Conservation (phyloP, 37 sponge, comb jelly and placozoan species). For the Ianthella basta region DNA sequence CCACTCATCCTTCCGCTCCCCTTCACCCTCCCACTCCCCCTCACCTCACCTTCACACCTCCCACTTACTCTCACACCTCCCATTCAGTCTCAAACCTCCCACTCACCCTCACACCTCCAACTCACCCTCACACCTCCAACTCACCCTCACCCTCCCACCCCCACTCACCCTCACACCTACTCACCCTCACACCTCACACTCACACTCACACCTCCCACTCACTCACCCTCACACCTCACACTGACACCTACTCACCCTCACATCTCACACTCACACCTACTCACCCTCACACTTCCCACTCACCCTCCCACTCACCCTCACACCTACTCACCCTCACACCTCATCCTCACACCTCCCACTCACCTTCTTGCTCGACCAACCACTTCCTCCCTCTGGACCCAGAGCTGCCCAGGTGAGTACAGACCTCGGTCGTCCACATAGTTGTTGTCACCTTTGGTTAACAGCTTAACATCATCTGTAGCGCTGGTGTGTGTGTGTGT, state of each 20-base stretch:
- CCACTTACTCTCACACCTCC: not conserved
- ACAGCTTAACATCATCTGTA: constrained; percentile 78
- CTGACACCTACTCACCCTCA: too few relatives aligned
- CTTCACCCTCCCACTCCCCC: too few relatives aligned
- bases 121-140: too few relatives aligned
- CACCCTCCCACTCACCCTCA: not conserved
- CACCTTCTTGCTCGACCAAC: constrained; percentile 95
- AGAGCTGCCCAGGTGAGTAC: constrained; percentile 92
- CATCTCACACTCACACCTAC: too few relatives aligned
- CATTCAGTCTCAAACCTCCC: not conserved
- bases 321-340: not conserved
- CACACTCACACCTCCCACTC: too few relatives aligned
- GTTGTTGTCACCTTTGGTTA: constrained; percentile 99
- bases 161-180: too few relatives aligned
- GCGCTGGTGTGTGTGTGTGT: constrained; percentile 36
- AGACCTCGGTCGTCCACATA: constrained; percentile 92
- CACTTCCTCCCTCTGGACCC: constrained; percentile 86
- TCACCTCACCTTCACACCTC: too few relatives aligned
- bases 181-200: too few relatives aligned
- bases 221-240: too few relatives aligned
- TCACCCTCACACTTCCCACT: not conserved
- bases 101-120: not conserved
- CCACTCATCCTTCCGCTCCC: too few relatives aligned
- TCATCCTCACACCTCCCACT: constrained; percentile 30
- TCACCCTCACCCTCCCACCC: too few relatives aligned